Evolutionary conservation across 2,888 invertebrate species (phyloP), one percentile per base, ranked within the genome.

Genomic region (Heliconius ismenius): DNA sequence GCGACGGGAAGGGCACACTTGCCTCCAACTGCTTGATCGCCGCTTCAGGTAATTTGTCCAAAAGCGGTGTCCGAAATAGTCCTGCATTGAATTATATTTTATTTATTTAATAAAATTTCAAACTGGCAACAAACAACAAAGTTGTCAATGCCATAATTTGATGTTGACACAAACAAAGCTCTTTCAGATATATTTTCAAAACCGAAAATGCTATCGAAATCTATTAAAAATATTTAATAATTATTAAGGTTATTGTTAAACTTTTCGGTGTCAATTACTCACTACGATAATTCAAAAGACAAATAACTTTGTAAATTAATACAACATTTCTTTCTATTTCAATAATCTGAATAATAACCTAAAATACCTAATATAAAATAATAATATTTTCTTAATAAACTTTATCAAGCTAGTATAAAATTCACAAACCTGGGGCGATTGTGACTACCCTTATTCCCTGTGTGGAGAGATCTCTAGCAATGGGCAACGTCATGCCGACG

Each of bases 401-500:
- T 54, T 9, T 54, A 21, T 9, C 21, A 21, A 58, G 10, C 1
- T 60, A 60, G n/a, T 60, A 24, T 60, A 49, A 49, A 18, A 21
- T 54, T n/a, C 21, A 79, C 73, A 81, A 86, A 95, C 97, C 97
- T 81, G 98, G 98, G 4, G 97, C 97, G 84, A 98, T 96, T 0
- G 97, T 96, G 74, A 96, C 96, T 7, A 97, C 96, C 80, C 98
- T 93, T 79, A 98, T 98, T 74, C 98, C 98, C 83, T 96, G 96
- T 39, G 95, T 93, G 62, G 97, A 95, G 39, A 99, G 95, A 91
- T 99, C 99, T 81, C 99, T 95, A 3, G 99, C 99, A 79, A 99
- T 95, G 0, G 99, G 99, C 81, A 99, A 92, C 0, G 99, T 99
- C 98, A 99, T 98, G 10, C 97, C 97, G 9, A 97, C 98, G 58